Conservation (phyloP, 2,888 invertebrate species). For the Baccha elongata region DNA sequence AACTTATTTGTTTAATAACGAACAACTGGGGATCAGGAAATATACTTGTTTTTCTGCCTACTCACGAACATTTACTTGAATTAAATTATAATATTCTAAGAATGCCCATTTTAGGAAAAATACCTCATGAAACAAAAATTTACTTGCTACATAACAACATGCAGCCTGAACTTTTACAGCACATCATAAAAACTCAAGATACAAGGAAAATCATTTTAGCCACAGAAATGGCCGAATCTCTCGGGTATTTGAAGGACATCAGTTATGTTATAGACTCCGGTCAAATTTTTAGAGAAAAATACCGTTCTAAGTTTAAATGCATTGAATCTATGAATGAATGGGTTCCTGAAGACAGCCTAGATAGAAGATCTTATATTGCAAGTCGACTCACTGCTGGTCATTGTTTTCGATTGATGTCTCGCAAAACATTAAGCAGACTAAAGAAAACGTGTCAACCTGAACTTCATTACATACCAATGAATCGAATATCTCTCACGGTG, state of each 20-base stretch:
- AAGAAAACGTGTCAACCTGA: conserved; percentile 90
- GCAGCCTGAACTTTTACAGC: conserved; percentile 91
- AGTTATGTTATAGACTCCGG: conserved; percentile 95
- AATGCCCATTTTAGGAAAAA: conserved; percentile 79
- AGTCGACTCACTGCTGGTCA: conserved; percentile 83
- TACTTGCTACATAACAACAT: conserved; percentile 91
- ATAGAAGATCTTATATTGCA: conserved; percentile 86
- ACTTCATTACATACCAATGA: conserved; percentile 91
- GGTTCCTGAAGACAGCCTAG: conserved; percentile 86
- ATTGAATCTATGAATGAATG: conserved; percentile 83
- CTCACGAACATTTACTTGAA: conserved; percentile 94
- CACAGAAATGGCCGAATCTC: conserved; percentile 96
- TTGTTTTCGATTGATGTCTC: conserved; percentile 91
- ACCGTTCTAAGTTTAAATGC: conserved; percentile 60
- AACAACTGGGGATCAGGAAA: conserved; percentile 84
- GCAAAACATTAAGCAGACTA: conserved; percentile 83
- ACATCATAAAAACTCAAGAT: conserved; percentile 87
- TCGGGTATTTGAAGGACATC: conserved; percentile 95
- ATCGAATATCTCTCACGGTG: conserved; percentile 91
- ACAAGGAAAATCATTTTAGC: conserved; percentile 90
- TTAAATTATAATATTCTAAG: conserved; percentile 85
- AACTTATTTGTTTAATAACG: conserved; percentile 48
- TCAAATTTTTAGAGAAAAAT: conserved; percentile 58
- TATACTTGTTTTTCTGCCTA: conserved; percentile 93
- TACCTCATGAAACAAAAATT: conserved; percentile 71